Evolutionary conservation across 2,888 invertebrate species (phyloP), one percentile per base, ranked within the genome.

Genomic region (Catocala sponsa): DNA sequence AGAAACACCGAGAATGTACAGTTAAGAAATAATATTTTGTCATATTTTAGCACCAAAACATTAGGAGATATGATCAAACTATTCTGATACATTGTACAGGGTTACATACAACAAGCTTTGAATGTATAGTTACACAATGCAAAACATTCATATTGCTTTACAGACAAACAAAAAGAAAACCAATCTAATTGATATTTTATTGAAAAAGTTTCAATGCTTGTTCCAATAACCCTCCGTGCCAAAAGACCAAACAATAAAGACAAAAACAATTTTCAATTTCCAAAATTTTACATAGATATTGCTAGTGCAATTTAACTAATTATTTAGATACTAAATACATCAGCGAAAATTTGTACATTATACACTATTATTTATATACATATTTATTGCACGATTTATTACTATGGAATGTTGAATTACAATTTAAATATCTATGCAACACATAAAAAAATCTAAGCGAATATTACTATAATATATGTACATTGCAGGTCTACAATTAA

Each of bases 321-420:
- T 33, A 44, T 10, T 42, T 51, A n/a, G n/a, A n/a, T n/a, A 59
- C 63, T 65, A 65, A 65, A 71, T 65, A 70, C 55, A 70, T 69
- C 63, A 71, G 65, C 63, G 61, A 68, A 66, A 55, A 58, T 77
- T 74, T 77, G 70, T 72, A 68, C 66, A 65, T 76, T 79, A 76
- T 59, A 72, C 53, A 71, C 73, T 69, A 75, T 82, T 83, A 77
- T 77, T 78, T 76, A 72, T 70, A 67, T 81, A 82, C 79, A 63
- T 55, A 70, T 76, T 76, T 81, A 83, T 82, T 83, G 81, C 92
- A 89, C 85, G 74, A 68, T 68, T 88, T 87, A 91, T 85, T 86
- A 85, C 85, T 90, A 93, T 89, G 94, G 94, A 94, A 94, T 94
- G 94, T 92, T 81, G 66, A 81, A 79, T 80, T 84, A 82, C 80